Evolutionary conservation across 1,140 invertebrate species (phyloP), one percentile per base, ranked within the genome.

Genomic region (Scaptomyza graminum): DNA sequence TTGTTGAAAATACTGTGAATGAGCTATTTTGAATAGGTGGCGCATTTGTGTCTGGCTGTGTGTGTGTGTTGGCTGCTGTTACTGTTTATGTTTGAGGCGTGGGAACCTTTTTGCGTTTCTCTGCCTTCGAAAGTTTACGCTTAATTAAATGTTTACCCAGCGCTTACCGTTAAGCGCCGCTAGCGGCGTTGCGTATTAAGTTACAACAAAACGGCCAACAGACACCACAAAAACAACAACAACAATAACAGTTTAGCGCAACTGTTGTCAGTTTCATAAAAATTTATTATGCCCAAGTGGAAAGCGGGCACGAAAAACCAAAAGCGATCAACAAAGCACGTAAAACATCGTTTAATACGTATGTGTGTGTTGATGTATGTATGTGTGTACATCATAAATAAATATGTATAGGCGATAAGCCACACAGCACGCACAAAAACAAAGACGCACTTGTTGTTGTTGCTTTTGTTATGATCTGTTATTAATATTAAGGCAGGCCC

Each of bases 91-190:
- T 75, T 64, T 79, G 28, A 59, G 77, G 82, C 82, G 82, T 85
- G 82, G 82, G 82, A 85, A 85, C 56, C 56, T 72, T 74, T 85
- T 79, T 78, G 54, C 79, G 66, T 44, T 54, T 6, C 28, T 28
- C 5, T 78, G 75, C 56, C 70, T 82, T 50, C 9, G 34, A 55
- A 78, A 87, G 76, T 85, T 85, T 82, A 87, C 82, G 83, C 70
- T 85, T 88, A 82, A 85, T 85, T 85, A 88, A 88, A 72, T 82
- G 83, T 85, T 85, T 87, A 83, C 82, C 80, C 54, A 66, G 47
- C 39, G 68, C 47, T 66, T 59, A 71, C 68, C 68, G 68, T 71
- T 71, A 71, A 66, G 54, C 68, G 68, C 68, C 68, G 47, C 54
- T 44, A 37, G 68, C 62, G 47, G 16, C 55, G 51, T 44, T 74